These are phyloP conservation scores for Drosophila anomelani DNA, from an alignment of 2,888 invertebrate genomes.

Conservation along the genomic window DNA sequence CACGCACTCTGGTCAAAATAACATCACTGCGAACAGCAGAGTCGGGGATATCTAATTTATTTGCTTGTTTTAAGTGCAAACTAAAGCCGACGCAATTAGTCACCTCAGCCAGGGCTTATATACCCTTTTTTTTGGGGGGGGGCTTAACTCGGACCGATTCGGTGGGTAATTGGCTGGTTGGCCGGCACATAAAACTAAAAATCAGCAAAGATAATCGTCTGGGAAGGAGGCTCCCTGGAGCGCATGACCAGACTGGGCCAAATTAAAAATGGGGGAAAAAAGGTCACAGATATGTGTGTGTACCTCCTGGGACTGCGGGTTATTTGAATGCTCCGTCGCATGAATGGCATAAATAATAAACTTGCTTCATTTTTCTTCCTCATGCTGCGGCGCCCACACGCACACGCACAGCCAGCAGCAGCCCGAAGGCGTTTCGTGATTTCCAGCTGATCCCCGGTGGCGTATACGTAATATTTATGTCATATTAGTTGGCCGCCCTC, in stretches of 20 bases:
- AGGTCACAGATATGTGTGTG: slow-evolving; percentile 49
- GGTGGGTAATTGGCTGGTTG: slow-evolving; percentile 13
- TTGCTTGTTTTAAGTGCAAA: not conserved
- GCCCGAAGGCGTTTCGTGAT: slow-evolving; percentile 48
- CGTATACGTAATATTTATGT: slow-evolving; percentile 67
- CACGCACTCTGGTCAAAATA: slow-evolving; percentile 31
- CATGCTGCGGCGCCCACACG: slow-evolving; percentile 29
- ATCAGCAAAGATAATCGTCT: slow-evolving; percentile 43
- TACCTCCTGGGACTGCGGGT: slow-evolving; percentile 36
- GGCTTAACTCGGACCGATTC: not conserved
- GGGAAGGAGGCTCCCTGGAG: slow-evolving; percentile 27
- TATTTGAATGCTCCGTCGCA: slow-evolving; percentile 56
- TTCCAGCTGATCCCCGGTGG: slow-evolving; percentile 59
- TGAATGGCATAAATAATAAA: slow-evolving; percentile 69
- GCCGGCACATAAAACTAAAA: slow-evolving; percentile 23
- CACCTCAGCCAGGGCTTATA: not conserved
- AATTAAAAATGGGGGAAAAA: slow-evolving; percentile 56
- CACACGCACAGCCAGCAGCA: slow-evolving; percentile 2
- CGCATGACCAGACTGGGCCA: slow-evolving; percentile 17
- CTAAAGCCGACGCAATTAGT: not conserved
- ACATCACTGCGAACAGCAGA: not conserved
- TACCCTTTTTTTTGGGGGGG: not conserved
- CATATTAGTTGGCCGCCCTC: slow-evolving; percentile 51
- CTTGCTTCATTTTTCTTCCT: slow-evolving; percentile 48
- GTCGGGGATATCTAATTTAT: not conserved